Conservation (phyloP, 1,140 invertebrate species). For the Neodiprion pinetum region DNA sequence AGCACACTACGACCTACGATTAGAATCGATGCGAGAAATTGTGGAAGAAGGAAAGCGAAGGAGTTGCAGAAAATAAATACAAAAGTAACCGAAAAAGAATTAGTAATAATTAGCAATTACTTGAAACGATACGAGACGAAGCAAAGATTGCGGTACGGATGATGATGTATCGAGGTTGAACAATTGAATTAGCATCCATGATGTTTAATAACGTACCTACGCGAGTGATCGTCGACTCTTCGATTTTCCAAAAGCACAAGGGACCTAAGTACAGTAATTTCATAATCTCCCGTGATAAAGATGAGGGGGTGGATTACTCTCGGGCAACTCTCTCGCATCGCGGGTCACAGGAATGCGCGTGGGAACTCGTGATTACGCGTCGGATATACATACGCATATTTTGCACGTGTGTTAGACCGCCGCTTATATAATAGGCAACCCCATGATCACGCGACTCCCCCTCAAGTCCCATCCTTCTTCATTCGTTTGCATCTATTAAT, state of each 20-base stretch:
- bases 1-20: neutral
- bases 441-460: too few relatives aligned
- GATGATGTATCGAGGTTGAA: neutral
- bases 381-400: neutral
- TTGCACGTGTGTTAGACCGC: neutral
- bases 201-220: too few relatives aligned
- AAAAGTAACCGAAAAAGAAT: too few relatives aligned
- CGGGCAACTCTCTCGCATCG: neutral
- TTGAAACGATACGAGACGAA: too few relatives aligned
- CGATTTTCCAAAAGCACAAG: neutral
- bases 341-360: neutral
- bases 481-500: too few relatives aligned
- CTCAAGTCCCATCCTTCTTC: too few relatives aligned
- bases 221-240: neutral
- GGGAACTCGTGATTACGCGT: constrained; percentile 6
- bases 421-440: too few relatives aligned
- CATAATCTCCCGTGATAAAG: neutral
- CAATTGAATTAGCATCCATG: neutral
- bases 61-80: too few relatives aligned
- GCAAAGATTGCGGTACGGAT: too few relatives aligned
- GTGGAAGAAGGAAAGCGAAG: too few relatives aligned
- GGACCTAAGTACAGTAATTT: neutral
- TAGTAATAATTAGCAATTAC: too few relatives aligned
- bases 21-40: neutral
- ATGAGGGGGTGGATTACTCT: neutral